These are phyloP conservation scores for Bombus sylvicola DNA, from an alignment of 1,140 invertebrate genomes.

Conservation along the genomic window DNA sequence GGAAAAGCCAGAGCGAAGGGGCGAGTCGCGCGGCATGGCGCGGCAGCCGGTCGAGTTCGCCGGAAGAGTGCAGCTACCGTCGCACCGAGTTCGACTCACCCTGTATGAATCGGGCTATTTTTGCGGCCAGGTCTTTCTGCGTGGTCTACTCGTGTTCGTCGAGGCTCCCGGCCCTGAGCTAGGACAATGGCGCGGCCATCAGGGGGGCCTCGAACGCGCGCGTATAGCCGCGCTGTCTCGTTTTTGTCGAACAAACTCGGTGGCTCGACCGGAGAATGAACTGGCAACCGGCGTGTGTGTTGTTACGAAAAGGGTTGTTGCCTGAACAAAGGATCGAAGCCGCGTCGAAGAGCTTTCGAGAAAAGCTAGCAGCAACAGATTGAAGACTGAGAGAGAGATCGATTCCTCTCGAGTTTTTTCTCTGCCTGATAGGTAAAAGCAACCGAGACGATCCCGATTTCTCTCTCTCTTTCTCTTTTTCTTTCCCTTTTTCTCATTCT, in stretches of 20 bases:
- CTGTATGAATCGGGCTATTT: conserved; percentile 7
- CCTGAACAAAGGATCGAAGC: background rate
- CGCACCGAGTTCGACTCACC: background rate
- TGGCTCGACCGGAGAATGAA: background rate
- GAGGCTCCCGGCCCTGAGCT: background rate
- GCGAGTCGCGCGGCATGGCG: background rate
- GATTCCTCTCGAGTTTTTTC: background rate
- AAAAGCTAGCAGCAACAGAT: background rate
- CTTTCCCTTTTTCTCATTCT: no score
- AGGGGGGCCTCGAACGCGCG: background rate
- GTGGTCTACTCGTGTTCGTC: background rate
- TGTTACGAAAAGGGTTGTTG: background rate
- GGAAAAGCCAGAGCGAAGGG: conserved; percentile 37
- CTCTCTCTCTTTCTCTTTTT: no score
- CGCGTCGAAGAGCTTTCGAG: background rate
- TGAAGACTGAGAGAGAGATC: background rate
- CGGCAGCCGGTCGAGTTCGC: conserved; percentile 10
- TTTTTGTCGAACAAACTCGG: background rate
- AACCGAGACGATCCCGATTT: background rate
- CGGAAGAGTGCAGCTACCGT: conserved; percentile 11
- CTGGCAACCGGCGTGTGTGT: background rate
- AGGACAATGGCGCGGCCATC: conserved; percentile 1
- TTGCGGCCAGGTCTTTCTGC: background rate
- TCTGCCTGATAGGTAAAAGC: background rate
- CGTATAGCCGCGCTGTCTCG: background rate